A percentile compares a stretch with the other conserved stretches of the same genome.
phyloP scores from a whole-genome alignment of 2,888 invertebrate genomes.

The Drosophila anomelani region DNA sequence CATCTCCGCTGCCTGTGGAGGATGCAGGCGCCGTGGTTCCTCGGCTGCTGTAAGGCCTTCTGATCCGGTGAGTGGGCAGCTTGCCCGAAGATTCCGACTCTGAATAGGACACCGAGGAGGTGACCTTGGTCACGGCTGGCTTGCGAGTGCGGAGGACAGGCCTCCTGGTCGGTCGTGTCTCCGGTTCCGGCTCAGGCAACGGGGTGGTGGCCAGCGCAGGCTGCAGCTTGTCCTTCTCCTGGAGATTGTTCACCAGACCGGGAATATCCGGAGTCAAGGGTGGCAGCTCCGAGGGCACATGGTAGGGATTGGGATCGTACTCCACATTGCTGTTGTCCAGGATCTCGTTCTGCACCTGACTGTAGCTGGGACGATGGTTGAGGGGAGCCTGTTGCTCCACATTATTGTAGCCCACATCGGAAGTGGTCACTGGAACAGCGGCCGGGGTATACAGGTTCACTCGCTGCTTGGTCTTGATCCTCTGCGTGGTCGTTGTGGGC shows the following conservation, averaged over 20 bases:
- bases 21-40: conserved; percentile 49
- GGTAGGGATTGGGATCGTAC: conserved; percentile 85
- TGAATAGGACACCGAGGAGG: conserved; percentile 82
- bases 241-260: conserved; percentile 87
- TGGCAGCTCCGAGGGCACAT: conserved; percentile 86
- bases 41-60: conserved; percentile 84
- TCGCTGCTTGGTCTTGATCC: conserved; percentile 72
- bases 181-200: conserved; percentile 82
- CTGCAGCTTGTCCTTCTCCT: conserved; percentile 85
- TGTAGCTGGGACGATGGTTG: conserved; percentile 81
- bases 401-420: conserved; percentile 73
- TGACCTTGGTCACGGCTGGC: conserved; percentile 83
- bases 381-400: conserved; percentile 62
- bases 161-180: conserved; percentile 84
- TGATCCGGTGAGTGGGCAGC: conserved; percentile 82
- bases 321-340: conserved; percentile 83
- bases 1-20: conserved; percentile 43
- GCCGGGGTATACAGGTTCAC: conserved; percentile 81
- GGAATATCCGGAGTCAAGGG: conserved; percentile 87
- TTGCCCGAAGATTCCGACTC: conserved; percentile 79
- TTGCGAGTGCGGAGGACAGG: conserved; percentile 86
- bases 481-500: conserved; percentile 66
- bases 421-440: conserved; percentile 68
- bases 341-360: conserved; percentile 76
- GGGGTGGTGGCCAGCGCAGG: conserved; percentile 58